Base-by-base conservation (phyloP, 2,888 invertebrate species). In the Chorisops tibialis region DNA sequence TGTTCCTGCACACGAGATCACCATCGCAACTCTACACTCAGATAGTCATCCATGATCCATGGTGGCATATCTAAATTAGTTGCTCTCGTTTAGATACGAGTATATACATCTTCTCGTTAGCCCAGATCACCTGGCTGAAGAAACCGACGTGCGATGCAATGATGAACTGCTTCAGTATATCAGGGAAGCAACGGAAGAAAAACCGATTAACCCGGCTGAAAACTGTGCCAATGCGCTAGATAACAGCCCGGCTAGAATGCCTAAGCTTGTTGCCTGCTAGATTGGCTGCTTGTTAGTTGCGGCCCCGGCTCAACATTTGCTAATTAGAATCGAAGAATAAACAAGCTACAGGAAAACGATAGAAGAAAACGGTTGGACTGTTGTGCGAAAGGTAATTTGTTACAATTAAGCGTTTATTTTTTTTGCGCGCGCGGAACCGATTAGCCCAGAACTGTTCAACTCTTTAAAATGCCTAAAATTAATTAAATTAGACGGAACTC, bases 161-260 rank as follows among this genome's bases (percentile, higher is more conserved):
- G 24, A 35, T 56, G 24, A 45, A 56, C 56, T 47, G 21, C 45
- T 41, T 6, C 11, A 19, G 45, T 35, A n/a, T 14, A 3, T 18
- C 4, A 6, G 24, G 11, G 41, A 41, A 22, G 9, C 30, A 5
- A 30, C 30, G 35, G 45, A 56, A 56, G 45, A 45, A 30, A 56
- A 56, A 30, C 24, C 45, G 56, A 45, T 45, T 39, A 19, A 16
- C 16, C 5, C 12, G n/a, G n/a, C 30, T 35, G 19, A 30, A 30
- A 56, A 56, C 19, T 37, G 45, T 56, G 56, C 18, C 56, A 45
- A 30, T 56, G 35, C 56, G 45, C 45, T 11, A 56, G 56, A 43
- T 30, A 30, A 12, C 9, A 41, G n/a, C 6, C 41, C 41, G 4
- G 21, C n/a, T n/a, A 41, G 16, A 3, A 9, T 48, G n/a, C 19